Base-by-base conservation (phyloP, 2,888 invertebrate species). In the Pyrocoelia pectoralis region DNA sequence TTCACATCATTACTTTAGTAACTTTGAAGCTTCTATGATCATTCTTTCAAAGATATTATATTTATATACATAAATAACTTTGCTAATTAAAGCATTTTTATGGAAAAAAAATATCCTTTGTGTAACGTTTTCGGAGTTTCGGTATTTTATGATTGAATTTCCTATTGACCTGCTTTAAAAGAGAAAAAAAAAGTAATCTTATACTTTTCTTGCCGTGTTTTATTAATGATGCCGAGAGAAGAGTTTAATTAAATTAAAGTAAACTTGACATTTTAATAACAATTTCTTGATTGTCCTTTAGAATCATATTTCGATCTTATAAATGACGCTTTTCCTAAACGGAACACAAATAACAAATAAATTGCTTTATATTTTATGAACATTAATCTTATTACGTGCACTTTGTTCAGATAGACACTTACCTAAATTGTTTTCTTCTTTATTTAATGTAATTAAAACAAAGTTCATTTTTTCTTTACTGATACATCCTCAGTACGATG, bases 1-100 rank as follows among this genome's bases (percentile, higher is more conserved):
- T 69, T 56, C 65, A 61, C 61, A 61, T 69, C 68, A 65, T 67
- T 69, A 69, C 65, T 43, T 56, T 57, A 54, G 52, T 40, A 38
- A 59, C 68, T 69, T 69, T 69, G 68, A 69, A 57, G 67, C 54
- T 15, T 33, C 15, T 17, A 6, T 14, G 14, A 29, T 19, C 17
- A 17, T 24, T 9, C 50, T 52, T 33, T 29, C 15, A 52, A 29
- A 38, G 17, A 29, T n/a, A 33, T 28, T 24, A 24, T 24, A 24
- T n/a, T n/a, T n/a, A n/a, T 24, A 24, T 24, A 24, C 24, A 6
- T 5, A 24, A 24, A 52, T 12, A 50, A 28, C n/a, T 52, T 33
- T 52, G 12, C 17, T 15, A 52, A 17, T 28, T 52, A 33, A 46
- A 46, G 17, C 6, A 17, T 15, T 18, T 46, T 46, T 10, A 33